These are phyloP conservation scores for Rhineura floridana DNA, from an alignment of 2,113 vertebrate species.

Conservation along the genomic window DNA sequence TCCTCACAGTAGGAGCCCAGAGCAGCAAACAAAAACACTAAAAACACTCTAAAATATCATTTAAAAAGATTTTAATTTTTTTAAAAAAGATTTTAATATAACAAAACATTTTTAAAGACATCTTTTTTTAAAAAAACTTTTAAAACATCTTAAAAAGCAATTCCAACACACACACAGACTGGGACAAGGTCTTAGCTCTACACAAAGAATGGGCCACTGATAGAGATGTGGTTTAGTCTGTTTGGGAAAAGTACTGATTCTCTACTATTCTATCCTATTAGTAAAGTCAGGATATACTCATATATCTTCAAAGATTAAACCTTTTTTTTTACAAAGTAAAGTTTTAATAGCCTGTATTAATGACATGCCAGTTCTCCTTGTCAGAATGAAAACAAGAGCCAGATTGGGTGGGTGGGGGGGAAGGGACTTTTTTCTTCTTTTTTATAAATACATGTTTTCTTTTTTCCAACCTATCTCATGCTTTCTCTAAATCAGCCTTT, in stretches of 20 bases:
- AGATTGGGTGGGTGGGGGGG: no score
- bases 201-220: conserved; percentile 33
- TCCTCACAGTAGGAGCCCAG: no score
- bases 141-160: no score
- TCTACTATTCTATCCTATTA: conserved; percentile 53
- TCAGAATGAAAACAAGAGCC: conserved; percentile 23
- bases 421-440: not conserved
- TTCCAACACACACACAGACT: no score
- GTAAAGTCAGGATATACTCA: conserved; percentile 55
- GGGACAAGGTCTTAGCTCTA: no score
- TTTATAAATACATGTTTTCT: not conserved
- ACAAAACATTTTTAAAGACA: no score
- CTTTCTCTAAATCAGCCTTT: conserved; percentile 30
- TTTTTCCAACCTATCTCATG: conserved; percentile 23
- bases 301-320: conserved; percentile 29
- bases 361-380: not conserved
- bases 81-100: no score
- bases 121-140: no score
- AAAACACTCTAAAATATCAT: no score
- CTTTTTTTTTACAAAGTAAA: conserved; percentile 39
- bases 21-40: no score
- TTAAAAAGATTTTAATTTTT: no score
- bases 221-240: conserved; percentile 47
- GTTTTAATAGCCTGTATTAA: not conserved
- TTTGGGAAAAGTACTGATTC: conserved; percentile 43